Percentiles rank a stretch among this genome's conserved stretches.
These are phyloP conservation scores for Enteromius anoplus DNA, from an alignment of 2,797 vertebrate genomes.

Conservation along the genomic window DNA sequence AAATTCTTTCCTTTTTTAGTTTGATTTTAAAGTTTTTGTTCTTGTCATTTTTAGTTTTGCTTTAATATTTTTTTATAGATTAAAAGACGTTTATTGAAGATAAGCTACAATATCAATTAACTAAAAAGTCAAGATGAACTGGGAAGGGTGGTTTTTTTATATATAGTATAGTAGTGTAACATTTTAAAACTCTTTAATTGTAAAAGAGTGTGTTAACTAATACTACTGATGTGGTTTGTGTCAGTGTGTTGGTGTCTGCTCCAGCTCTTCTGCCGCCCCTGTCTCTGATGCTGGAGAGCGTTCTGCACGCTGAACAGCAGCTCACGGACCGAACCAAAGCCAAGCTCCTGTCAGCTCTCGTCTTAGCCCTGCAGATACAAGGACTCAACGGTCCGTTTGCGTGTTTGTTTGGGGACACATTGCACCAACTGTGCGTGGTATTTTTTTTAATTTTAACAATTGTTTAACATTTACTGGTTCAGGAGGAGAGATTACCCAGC, in stretches of 20 bases:
- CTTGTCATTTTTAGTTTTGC: neutral
- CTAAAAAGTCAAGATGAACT: neutral
- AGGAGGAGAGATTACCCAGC: slow-evolving; percentile 88
- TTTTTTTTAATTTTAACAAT: neutral
- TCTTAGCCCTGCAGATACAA: slow-evolving; percentile 92
- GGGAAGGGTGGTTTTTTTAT: neutral
- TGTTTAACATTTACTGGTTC: slow-evolving; percentile 1
- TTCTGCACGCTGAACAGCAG: slow-evolving; percentile 90
- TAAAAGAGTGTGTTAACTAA: neutral
- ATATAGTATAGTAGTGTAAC: neutral
- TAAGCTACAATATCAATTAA: neutral
- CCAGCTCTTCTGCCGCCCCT: slow-evolving; percentile 88
- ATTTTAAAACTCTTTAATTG: neutral
- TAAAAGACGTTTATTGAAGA: neutral
- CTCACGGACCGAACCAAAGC: slow-evolving; percentile 95
- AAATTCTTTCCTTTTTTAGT: neutral
- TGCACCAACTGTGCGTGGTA: neutral
- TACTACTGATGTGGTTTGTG: neutral
- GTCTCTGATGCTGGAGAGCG: slow-evolving; percentile 90
- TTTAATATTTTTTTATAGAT: neutral
- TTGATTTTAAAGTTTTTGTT: neutral
- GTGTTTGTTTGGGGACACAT: neutral
- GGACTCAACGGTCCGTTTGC: slow-evolving; percentile 83
- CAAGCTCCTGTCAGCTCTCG: slow-evolving; percentile 92
- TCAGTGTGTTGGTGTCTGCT: slow-evolving; percentile 87